A percentile compares a stretch with the other conserved stretches of the same genome.
Evolutionary conservation across 35 echinoderm and acorn worm species (phyloP).

Genomic region (Lytechinus variegatus): DNA sequence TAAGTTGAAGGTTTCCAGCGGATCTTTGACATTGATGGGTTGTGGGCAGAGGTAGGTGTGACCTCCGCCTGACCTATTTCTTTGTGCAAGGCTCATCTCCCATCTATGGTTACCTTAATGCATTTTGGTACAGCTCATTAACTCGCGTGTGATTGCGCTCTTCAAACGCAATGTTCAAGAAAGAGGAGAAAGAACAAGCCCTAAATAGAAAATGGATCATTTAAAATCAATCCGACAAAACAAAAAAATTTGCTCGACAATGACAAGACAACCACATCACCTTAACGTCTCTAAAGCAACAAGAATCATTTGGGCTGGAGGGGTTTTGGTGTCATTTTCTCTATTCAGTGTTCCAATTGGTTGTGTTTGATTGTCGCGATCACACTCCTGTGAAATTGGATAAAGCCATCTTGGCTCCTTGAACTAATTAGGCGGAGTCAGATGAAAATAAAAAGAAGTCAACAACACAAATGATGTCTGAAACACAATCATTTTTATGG

Average conservation of each 20-base stretch:
- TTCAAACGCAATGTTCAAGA: constrained; percentile 52
- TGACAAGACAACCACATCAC: background rate
- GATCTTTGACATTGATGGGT: constrained; percentile 28
- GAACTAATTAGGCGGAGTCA: background rate
- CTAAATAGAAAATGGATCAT: background rate
- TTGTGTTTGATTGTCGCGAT: background rate
- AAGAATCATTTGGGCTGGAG: background rate
- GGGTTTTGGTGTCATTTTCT: background rate
- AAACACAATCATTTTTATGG: background rate
- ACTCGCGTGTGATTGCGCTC: constrained; percentile 44
- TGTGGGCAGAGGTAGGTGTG: background rate
- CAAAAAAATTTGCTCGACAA: background rate
- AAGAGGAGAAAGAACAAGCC: constrained; percentile 12
- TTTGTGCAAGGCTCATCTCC: constrained; percentile 1
- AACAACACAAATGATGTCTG: background rate
- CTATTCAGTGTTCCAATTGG: background rate
- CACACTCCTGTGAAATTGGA: constrained; percentile 10
- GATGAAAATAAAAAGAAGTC: background rate
- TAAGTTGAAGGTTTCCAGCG: background rate
- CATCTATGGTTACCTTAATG: constrained; percentile 23
- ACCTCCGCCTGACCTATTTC: constrained; percentile 30
- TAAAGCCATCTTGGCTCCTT: constrained; percentile 2
- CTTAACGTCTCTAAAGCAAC: background rate
- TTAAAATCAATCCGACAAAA: background rate
- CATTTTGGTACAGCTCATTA: constrained; percentile 45